Evolutionary conservation across 1,140 invertebrate species (phyloP).

Genomic region (Calliphora vicina): DNA sequence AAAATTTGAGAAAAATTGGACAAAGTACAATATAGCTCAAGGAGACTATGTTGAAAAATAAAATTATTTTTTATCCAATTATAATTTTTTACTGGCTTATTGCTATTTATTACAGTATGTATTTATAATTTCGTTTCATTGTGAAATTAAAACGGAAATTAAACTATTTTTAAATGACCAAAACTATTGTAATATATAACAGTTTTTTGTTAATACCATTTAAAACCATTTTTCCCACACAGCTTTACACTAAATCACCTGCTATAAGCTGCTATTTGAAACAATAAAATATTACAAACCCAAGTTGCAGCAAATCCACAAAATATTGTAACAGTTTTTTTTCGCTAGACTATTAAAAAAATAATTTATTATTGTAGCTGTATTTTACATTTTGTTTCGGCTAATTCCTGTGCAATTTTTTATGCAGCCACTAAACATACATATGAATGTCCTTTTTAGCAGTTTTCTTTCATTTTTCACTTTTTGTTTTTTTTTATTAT

Average conservation of each 20-base stretch:
- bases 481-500: not conserved
- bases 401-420: not conserved
- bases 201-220: not conserved
- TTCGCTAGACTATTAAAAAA: not conserved
- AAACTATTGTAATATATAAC: not conserved
- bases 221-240: too few species aligned
- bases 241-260: too few species aligned
- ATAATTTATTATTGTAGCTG: not conserved
- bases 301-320: not conserved
- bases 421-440: not conserved
- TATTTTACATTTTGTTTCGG: not conserved
- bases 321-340: not conserved
- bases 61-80: too few species aligned
- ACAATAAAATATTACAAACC: too few species aligned
- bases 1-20: too few species aligned
- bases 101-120: too few species aligned
- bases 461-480: not conserved
- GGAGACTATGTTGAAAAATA: too few species aligned
- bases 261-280: too few species aligned
- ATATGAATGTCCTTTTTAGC: not conserved
- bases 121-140: too few species aligned
- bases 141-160: not conserved
- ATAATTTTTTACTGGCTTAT: too few species aligned
- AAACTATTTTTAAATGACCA: not conserved
- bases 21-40: too few species aligned